Conservation (phyloP, 2,888 invertebrate species). For the Tinea pellionella region DNA sequence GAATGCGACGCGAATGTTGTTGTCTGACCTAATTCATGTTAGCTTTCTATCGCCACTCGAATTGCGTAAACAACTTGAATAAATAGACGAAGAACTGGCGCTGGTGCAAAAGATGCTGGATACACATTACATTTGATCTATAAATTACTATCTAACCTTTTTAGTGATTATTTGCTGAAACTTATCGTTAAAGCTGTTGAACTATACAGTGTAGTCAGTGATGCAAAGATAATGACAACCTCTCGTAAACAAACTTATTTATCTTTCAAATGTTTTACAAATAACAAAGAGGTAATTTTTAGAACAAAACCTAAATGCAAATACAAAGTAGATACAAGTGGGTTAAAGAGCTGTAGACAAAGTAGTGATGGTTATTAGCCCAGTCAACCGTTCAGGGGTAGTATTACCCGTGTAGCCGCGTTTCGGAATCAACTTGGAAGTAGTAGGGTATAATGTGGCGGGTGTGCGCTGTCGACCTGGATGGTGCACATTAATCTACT, state of each 20-base stretch:
- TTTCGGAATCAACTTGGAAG: too few species aligned
- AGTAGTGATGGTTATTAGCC: too few species aligned
- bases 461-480: too few species aligned
- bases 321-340: too few species aligned
- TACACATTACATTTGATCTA: neutral
- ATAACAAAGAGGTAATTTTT: too few species aligned
- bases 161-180: neutral
- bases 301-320: too few species aligned
- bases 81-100: neutral
- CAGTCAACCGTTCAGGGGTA: too few species aligned
- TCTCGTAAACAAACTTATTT: neutral
- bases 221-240: neutral
- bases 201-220: neutral
- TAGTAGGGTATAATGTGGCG: too few species aligned
- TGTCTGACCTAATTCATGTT: conserved; percentile 1
- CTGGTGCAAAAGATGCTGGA: neutral
- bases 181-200: neutral
- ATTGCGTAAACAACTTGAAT: conserved; percentile 1
- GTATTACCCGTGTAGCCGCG: too few species aligned
- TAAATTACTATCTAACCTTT: neutral
- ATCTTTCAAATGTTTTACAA: neutral
- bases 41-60: conserved; percentile 6
- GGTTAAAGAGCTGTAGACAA: too few species aligned
- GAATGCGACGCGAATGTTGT: conserved; percentile 5
- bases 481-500: too few species aligned